Evolutionary conservation across 2,888 invertebrate species (phyloP), one percentile per base, ranked within the genome.

Genomic region (Agrilus biguttatus): DNA sequence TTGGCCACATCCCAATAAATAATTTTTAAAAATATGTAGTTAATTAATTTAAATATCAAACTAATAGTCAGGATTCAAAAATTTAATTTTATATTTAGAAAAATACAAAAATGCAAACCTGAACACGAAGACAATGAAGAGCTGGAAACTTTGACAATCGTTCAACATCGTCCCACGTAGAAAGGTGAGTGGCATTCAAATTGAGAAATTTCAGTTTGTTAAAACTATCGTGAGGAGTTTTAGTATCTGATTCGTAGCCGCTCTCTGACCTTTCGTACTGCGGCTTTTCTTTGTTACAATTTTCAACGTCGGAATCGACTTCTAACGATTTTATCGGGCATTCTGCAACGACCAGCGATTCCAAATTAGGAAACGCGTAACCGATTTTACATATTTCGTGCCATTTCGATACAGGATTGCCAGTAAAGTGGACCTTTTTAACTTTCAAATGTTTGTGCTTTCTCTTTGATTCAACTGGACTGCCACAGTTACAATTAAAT

Each of bases 141-240:
- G 78, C 74, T 2, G 87, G 89, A 68, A 92, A 92, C 59, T 77
- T 77, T 42, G 84, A 78, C 50, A 95, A 71, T 53, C 83, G 75
- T 58, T 93, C 92, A 46, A 95, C 81, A 58, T 92, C 90, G 54
- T 86, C 81, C 91, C 93, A 92, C 33, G 84, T 81, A 39, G 80
- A 74, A 39, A 95, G 67, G 40, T 81, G 75, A 14, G 89, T 87
- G 53, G 85, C 83, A 64, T 89, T 91, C 48, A 93, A 71, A 66
- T 90, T 91, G 44, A 89, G 72, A 58, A 87, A 80, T 57, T 79
- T 77, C 41, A 90, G 73, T 58, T 74, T 74, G 43, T 78, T 75
- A 56, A 79, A 79, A 52, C 75, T 72, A 54, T 76, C 73, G 56
- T 80, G 78, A 1, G 74, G 70, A 42, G 75, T 73, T 70, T 39